Evolutionary conservation across 2,888 invertebrate species (phyloP).

Genomic region (Hemaris fuciformis): DNA sequence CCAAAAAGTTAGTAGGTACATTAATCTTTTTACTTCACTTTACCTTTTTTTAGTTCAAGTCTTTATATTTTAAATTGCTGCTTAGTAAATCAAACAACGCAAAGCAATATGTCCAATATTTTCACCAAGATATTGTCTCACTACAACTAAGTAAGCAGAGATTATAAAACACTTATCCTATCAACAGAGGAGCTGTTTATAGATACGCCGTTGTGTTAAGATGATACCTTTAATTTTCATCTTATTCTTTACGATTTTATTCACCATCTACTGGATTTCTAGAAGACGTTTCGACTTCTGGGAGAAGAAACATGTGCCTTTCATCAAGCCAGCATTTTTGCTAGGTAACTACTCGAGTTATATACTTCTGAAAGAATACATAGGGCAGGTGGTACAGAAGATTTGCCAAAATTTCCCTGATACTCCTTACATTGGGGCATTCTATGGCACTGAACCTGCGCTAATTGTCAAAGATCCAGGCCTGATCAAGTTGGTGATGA

Average conservation of each 20-base stretch:
- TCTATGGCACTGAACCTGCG: constrained; percentile 56
- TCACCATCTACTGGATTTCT: constrained; percentile 28
- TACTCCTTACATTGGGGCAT: constrained; percentile 54
- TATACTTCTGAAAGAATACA: constrained; percentile 41
- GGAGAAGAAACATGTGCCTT: constrained; percentile 47
- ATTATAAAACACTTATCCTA: not conserved
- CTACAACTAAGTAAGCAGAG: not conserved
- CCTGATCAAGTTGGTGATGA: constrained; percentile 48
- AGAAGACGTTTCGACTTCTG: constrained; percentile 48
- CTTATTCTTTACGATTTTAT: constrained; percentile 15
- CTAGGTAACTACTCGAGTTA: constrained; percentile 54
- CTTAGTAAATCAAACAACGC: not conserved
- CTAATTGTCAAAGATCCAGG: constrained; percentile 57
- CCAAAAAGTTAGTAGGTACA: no score
- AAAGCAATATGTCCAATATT: not conserved
- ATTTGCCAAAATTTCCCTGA: constrained; percentile 48
- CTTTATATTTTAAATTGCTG: not conserved
- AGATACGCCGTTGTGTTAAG: not conserved
- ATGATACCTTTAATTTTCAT: not conserved
- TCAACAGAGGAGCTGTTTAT: not conserved
- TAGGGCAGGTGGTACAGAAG: constrained; percentile 33
- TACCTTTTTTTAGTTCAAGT: no score
- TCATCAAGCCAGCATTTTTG: constrained; percentile 39
- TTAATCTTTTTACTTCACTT: no score
- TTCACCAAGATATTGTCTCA: not conserved